Conservation (phyloP, 2,797 vertebrate genomes). For the Danio aesculapii region DNA sequence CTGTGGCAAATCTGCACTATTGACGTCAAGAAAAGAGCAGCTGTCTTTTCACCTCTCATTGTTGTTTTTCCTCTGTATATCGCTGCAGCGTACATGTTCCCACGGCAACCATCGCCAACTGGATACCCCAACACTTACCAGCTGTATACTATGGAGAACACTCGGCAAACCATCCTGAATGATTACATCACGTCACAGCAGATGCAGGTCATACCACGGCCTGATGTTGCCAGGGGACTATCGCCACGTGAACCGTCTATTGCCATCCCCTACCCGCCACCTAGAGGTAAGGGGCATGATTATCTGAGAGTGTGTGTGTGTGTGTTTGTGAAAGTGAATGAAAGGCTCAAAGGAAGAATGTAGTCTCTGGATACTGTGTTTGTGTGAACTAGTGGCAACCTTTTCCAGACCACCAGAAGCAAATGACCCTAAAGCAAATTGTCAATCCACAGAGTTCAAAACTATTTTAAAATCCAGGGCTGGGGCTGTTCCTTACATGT, state of each 20-base stretch:
- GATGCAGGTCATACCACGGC: constrained; percentile 95
- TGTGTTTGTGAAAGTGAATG: constrained; percentile 51
- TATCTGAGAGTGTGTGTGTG: constrained; percentile 56
- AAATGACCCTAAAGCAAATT: constrained; percentile 76
- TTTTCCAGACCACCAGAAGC: constrained; percentile 85
- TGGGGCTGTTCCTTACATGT: constrained; percentile 45
- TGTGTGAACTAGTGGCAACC: constrained; percentile 82
- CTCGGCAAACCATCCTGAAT: constrained; percentile 97
- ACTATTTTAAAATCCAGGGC: constrained; percentile 22
- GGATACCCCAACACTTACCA: constrained; percentile 97
- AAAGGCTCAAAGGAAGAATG: constrained; percentile 58
- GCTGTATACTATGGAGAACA: constrained; percentile 99
- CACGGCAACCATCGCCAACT: constrained; percentile 93
- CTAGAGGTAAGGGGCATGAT: constrained; percentile 84
- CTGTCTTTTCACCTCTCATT: constrained; percentile 9
- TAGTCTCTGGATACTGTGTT: constrained; percentile 61
- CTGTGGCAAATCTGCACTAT: constrained; percentile 55
- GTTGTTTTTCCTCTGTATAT: constrained; percentile 31
- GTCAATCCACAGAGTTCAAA: constrained; percentile 14
- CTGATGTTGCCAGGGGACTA: constrained; percentile 88
- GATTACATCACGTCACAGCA: constrained; percentile 99
- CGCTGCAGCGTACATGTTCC: constrained; percentile 91
- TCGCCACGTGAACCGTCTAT: constrained; percentile 93
- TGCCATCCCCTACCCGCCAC: constrained; percentile 85
- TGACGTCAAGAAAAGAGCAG: constrained; percentile 62